phyloP scores from a whole-genome alignment of 2,797 vertebrate genomes.

The Manis javanica region DNA sequence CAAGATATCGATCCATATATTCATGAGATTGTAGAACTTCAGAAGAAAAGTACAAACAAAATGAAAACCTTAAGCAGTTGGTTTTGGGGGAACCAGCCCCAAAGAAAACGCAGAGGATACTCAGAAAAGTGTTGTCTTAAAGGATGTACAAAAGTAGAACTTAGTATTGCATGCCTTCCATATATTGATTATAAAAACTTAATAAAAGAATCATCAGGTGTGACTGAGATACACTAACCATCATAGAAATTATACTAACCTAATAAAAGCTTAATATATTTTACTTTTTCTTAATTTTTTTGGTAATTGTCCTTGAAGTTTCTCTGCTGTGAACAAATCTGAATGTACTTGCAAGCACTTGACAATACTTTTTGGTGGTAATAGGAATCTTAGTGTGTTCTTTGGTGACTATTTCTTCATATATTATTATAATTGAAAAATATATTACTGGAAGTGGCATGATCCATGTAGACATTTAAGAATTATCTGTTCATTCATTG shows the following conservation, averaged over 20 bases:
- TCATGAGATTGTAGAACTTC: slow-evolving; percentile 9
- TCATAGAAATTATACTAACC: slow-evolving; percentile 46
- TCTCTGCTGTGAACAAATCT: background rate
- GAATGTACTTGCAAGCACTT: slow-evolving; percentile 2
- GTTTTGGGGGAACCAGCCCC: slow-evolving; percentile 69
- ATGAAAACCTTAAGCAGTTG: slow-evolving; percentile 42
- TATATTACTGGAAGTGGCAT: background rate
- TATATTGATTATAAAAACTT: slow-evolving; percentile 57
- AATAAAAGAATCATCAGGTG: background rate
- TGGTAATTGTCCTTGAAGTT: slow-evolving; percentile 11
- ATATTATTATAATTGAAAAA: slow-evolving; percentile 12
- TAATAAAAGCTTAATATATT: slow-evolving; percentile 74
- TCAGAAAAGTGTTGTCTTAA: slow-evolving; percentile 77
- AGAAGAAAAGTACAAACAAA: slow-evolving; percentile 61
- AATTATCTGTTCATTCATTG: slow-evolving; percentile 21
- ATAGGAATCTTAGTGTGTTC: slow-evolving; percentile 17
- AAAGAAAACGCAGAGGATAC: slow-evolving; percentile 74
- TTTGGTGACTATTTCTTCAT: slow-evolving; percentile 5
- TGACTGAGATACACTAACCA: slow-evolving; percentile 52
- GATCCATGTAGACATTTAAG: background rate
- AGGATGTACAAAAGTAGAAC: slow-evolving; percentile 74
- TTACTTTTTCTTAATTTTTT: slow-evolving; percentile 23
- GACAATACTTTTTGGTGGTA: background rate
- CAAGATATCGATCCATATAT: background rate
- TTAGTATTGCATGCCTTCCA: slow-evolving; percentile 72